Evolutionary conservation across 2,888 invertebrate genomes (phyloP), one percentile per base, ranked within the genome.

Genomic region (Anaspis maculata): DNA sequence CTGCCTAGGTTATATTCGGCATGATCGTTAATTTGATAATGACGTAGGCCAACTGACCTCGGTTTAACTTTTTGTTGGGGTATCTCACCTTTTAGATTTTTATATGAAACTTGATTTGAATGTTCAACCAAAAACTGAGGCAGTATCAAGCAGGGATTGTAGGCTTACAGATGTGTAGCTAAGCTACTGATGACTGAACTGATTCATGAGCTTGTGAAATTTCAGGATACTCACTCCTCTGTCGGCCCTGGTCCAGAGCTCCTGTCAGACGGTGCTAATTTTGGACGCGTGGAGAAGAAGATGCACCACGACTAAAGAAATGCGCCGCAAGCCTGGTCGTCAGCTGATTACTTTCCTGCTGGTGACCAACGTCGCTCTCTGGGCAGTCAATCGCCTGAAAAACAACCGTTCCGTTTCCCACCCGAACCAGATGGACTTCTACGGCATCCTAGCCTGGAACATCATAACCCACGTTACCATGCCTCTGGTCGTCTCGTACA

Each of bases 371-470:
- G 79, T 88, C 61, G 84, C 87, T 19, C 75, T 86, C 64, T 85
- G 85, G 85, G 77, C 81, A 23, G 79, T 89, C 26, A 86, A 86
- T 55, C 82, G 86, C 0, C 68, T 89, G 13, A 84, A 87, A 54
- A 79, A 86, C 62, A 83, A 83, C 47, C 72, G 83, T 2, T 81
- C 87, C 0, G 80, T 83, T 30, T 85, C 84, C 42, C 73, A 87
- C 27, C 83, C 84, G 7, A 78, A 83, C n/a, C 87, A 88, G 56
- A 69, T 86, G 28, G 66, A 77, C 24, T 86, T 89, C 65, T 88
- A 83, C 57, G 86, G 87, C 0, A 74, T 82, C 1, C 83, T 86
- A 79, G 83, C 83, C 2, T 89, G 89, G 89, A 86, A 86, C 1
- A 83, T 89, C 47, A 86, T 89, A 51, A 85, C 83, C 0, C 87